A percentile compares a stretch with the other conserved stretches of the same genome.
Conservation (phyloP, 2,888 invertebrate species). For the Euproctis similis region DNA sequence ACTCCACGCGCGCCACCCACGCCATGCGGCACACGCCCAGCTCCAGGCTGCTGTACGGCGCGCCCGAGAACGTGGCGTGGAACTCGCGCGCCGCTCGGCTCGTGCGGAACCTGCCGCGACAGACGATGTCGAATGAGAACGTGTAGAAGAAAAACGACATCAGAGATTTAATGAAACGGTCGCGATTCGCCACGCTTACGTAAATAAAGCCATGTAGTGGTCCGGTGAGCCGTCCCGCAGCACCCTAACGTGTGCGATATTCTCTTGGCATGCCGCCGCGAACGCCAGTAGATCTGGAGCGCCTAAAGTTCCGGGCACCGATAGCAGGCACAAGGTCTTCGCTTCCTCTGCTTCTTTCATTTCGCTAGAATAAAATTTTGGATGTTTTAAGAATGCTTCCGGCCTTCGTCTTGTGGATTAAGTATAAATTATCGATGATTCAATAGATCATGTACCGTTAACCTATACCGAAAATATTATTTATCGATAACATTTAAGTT, state of each 20-base stretch:
- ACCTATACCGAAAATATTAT: too few species aligned
- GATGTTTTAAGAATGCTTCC: too few species aligned
- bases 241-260: slow-evolving; percentile 93
- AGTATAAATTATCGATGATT: too few species aligned
- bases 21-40: slow-evolving; percentile 94
- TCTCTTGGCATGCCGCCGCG: slow-evolving; percentile 93
- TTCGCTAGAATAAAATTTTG: slow-evolving; percentile 77
- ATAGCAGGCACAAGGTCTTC: slow-evolving; percentile 89
- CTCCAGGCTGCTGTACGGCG: slow-evolving; percentile 94
- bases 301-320: slow-evolving; percentile 92
- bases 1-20: slow-evolving; percentile 95
- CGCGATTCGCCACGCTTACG: too few species aligned
- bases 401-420: too few species aligned
- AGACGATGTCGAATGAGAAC: too few species aligned
- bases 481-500: too few species aligned
- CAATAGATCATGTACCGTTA: too few species aligned
- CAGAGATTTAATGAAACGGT: too few species aligned
- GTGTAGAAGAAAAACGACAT: too few species aligned
- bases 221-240: slow-evolving; percentile 94
- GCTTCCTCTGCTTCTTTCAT: slow-evolving; percentile 84
- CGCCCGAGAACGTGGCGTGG: slow-evolving; percentile 93
- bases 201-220: slow-evolving; percentile 97
- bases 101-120: slow-evolving; percentile 82
- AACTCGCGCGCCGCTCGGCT: slow-evolving; percentile 92
- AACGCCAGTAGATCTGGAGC: slow-evolving; percentile 96